Evolutionary conservation across 2,888 invertebrate genomes (phyloP).

Genomic region (Mayetiola destructor): DNA sequence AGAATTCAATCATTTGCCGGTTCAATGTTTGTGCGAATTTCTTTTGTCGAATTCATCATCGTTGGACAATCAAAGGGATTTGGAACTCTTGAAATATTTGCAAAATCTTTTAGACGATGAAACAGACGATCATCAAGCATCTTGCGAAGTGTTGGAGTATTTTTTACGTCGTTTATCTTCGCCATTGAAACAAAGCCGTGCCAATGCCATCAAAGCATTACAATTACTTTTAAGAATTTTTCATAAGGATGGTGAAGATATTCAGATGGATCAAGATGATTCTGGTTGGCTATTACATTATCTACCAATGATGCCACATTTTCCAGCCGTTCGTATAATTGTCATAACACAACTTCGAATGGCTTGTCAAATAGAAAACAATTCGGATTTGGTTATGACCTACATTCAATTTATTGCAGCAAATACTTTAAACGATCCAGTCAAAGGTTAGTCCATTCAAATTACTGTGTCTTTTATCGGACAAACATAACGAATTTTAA

Average conservation of each 20-base stretch:
- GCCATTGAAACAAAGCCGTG: constrained; percentile 58
- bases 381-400: constrained; percentile 54
- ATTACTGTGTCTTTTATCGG: neutral
- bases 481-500: neutral
- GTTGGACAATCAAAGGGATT: constrained; percentile 46
- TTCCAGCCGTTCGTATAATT: constrained; percentile 52
- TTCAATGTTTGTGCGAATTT: constrained; percentile 96
- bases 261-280: constrained; percentile 16
- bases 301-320: constrained; percentile 64
- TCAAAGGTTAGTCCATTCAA: constrained; percentile 29
- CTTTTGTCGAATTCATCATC: constrained; percentile 50
- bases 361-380: constrained; percentile 83
- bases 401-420: constrained; percentile 74
- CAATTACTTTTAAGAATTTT: constrained; percentile 46
- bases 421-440: constrained; percentile 51
- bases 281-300: constrained; percentile 44
- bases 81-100: constrained; percentile 50
- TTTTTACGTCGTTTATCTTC: constrained; percentile 74
- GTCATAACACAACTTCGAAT: constrained; percentile 60
- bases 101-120: constrained; percentile 40
- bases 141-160: constrained; percentile 79
- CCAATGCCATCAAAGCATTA: constrained; percentile 55
- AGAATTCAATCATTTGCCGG: constrained; percentile 66
- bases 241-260: constrained; percentile 29
- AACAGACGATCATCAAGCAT: constrained; percentile 42